Base-by-base conservation (phyloP, 2,888 invertebrate species). In the Drosophila pseudotalamancana region DNA sequence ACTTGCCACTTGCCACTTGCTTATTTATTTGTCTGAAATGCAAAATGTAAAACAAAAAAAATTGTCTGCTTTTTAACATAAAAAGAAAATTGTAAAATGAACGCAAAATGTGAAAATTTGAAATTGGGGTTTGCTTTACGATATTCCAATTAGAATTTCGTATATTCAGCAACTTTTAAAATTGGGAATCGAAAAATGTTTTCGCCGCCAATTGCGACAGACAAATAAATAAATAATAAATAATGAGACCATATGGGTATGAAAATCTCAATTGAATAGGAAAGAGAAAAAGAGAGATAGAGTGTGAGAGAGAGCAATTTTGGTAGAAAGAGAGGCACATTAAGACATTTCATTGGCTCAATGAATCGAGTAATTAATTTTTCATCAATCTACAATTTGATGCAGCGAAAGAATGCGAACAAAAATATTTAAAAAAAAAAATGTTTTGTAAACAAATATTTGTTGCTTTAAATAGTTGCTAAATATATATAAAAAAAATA, bases 401-500 rank as follows among this genome's bases (percentile, higher is more conserved):
- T 54, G 40, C 50, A 50, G 37, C 25, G 8, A 19, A 23, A 31
- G 48, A 55, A 60, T 70, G 50, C 31, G 65, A 18, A 49, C 31
- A 25, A 31, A 45, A 57, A 35, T 64, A 5, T 35, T 14, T 0
- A 43, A 43, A 46, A 11, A 23, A 1, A 39, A 54, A 65, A 63
- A 31, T 35, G 1, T 9, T 14, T 57, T 60, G 50, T 65, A 65
- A 70, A 70, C 72, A 71, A 6, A 49, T 27, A 50, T 69, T 63
- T 27, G 14, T 34, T 6, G 39, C 48, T 27, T 16, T 49, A 6
- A n/a, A 31, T n/a, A 39, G 51, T 18, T 34, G 32, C 3, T 25
- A 29, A 31, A n/a, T 16, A 42, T 32, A 57, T 27, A 46, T n/a
- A 19, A 5, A 0, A 19, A n/a, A 23, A 1, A 16, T 2, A 16